Conservation (phyloP, 30 jellyfish, hydroid and myxozoan species). For the Aurelia aurita complex sp. Pacific region DNA sequence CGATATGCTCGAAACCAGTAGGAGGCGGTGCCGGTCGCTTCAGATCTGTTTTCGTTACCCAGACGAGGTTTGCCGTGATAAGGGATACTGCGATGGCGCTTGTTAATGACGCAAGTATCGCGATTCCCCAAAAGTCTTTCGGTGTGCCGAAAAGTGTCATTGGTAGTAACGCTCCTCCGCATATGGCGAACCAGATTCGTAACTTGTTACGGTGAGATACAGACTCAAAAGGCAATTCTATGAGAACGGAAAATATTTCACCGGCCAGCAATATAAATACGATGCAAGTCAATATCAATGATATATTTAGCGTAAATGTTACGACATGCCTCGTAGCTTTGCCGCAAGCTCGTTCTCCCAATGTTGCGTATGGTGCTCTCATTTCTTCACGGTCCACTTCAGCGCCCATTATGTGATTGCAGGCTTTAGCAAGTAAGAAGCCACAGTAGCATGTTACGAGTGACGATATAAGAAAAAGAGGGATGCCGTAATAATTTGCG, state of each 20-base stretch:
- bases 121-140: slow-evolving; percentile 93
- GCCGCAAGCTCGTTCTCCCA: slow-evolving; percentile 96
- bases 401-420: slow-evolving; percentile 70
- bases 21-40: slow-evolving; percentile 72
- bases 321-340: slow-evolving; percentile 77
- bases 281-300: slow-evolving; percentile 77
- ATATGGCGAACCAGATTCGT: slow-evolving; percentile 90
- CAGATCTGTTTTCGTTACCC: slow-evolving; percentile 74
- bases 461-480: slow-evolving; percentile 81
- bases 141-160: slow-evolving; percentile 97
- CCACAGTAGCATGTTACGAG: slow-evolving; percentile 87
- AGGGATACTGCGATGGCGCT: slow-evolving; percentile 86
- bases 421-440: slow-evolving; percentile 84
- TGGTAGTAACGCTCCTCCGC: slow-evolving; percentile 88
- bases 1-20: slow-evolving; percentile 56
- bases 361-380: slow-evolving; percentile 96
- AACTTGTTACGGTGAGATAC: slow-evolving; percentile 79
- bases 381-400: slow-evolving; percentile 80
- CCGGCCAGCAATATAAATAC: slow-evolving; percentile 89
- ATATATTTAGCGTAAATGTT: slow-evolving; percentile 66
- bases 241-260: slow-evolving; percentile 81
- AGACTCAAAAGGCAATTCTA: slow-evolving; percentile 74
- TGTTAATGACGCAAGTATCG: slow-evolving; percentile 90
- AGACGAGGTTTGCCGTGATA: slow-evolving; percentile 74
- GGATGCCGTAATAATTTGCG: slow-evolving; percentile 90